Percentiles rank a stretch among this genome's conserved stretches.
phyloP scores from a whole-genome alignment of 2,888 invertebrate genomes.

The Slavum lentiscoides region DNA sequence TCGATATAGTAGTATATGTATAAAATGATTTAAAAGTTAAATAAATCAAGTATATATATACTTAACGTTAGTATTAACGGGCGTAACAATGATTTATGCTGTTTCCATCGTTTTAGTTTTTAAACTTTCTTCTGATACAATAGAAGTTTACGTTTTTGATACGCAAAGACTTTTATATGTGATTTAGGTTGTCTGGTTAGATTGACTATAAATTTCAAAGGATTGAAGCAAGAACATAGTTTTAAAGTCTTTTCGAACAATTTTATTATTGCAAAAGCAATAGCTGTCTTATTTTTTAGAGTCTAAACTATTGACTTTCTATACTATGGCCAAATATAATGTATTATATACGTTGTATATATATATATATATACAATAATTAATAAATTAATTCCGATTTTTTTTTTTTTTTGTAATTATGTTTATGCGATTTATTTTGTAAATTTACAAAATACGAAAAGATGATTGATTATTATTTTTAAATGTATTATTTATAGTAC shows the following conservation, averaged over 20 bases:
- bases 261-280: background rate
- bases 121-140: background rate
- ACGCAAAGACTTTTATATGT: background rate
- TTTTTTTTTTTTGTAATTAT: no score
- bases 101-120: constrained; percentile 20
- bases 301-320: background rate
- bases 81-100: background rate
- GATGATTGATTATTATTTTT: no score
- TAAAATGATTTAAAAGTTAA: constrained; percentile 1
- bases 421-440: no score
- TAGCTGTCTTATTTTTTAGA: constrained; percentile 4
- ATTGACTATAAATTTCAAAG: constrained; percentile 6
- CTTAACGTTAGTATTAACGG: background rate
- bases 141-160: constrained; percentile 10
- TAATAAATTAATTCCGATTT: no score
- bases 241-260: constrained; percentile 3
- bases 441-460: no score
- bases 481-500: no score
- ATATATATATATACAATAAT: no score
- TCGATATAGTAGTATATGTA: background rate
- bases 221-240: constrained; percentile 5
- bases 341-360: no score
- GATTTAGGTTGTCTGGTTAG: constrained; percentile 1
- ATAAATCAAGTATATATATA: constrained; percentile 21
- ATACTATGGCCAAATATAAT: background rate